phyloP scores from a whole-genome alignment of 1,140 invertebrate genomes.

The Halotydeus destructor region DNA sequence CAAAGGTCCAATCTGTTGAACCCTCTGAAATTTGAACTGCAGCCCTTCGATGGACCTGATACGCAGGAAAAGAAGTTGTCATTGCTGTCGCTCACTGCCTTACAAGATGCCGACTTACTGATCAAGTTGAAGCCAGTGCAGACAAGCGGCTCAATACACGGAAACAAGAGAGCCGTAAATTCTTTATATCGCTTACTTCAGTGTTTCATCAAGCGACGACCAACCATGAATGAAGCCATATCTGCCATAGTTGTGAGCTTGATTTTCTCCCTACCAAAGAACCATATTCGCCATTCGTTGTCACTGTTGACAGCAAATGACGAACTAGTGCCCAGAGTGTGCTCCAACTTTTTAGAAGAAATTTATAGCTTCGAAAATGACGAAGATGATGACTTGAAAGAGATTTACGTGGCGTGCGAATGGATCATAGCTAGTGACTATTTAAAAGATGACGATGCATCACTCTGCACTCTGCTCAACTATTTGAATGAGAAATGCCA shows the following conservation, averaged over 20 bases:
- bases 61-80: constrained; percentile 17
- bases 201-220: neutral
- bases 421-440: constrained; percentile 5
- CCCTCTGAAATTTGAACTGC: constrained; percentile 4
- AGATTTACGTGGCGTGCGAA: constrained; percentile 1
- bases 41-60: constrained; percentile 17
- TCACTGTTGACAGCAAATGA: neutral
- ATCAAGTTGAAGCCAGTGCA: constrained; percentile 1
- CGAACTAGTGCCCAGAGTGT: too few relatives aligned
- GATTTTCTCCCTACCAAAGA: neutral
- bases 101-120: constrained; percentile 8
- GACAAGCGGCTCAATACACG: neutral
- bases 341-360: too few relatives aligned
- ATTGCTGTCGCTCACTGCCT: constrained; percentile 10
- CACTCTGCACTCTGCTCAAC: neutral
- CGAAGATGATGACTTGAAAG: constrained; percentile 5
- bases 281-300: neutral
- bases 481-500: constrained; percentile 6
- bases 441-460: neutral
- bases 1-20: neutral
- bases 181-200: constrained; percentile 6
- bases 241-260: too few relatives aligned
- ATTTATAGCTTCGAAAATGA: too few relatives aligned
- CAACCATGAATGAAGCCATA: too few relatives aligned
- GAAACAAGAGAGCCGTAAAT: constrained; percentile 3